These are phyloP conservation scores for Epicauta chinensis DNA, from an alignment of 1,140 invertebrate genomes.

Conservation along the genomic window DNA sequence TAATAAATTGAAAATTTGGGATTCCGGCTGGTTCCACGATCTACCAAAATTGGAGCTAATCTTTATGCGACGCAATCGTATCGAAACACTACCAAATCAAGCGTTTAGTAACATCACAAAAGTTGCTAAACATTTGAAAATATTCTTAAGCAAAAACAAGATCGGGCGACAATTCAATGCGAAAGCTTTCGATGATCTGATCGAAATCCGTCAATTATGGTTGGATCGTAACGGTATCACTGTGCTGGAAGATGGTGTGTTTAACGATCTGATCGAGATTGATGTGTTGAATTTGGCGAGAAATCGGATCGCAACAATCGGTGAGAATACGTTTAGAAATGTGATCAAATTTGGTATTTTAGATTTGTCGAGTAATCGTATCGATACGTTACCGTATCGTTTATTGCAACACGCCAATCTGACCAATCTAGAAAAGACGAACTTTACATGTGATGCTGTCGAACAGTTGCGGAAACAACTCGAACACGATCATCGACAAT, in stretches of 20 bases:
- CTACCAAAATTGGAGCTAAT: slow-evolving; percentile 27
- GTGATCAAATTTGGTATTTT: too few relatives aligned
- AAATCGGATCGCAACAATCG: too few relatives aligned
- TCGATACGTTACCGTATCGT: too few relatives aligned
- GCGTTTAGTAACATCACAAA: slow-evolving; percentile 31
- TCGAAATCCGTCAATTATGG: not conserved
- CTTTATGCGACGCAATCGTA: slow-evolving; percentile 29
- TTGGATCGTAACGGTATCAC: slow-evolving; percentile 1
- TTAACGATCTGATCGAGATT: not conserved
- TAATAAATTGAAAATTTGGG: slow-evolving; percentile 31
- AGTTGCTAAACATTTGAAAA: not conserved
- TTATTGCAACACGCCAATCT: too few relatives aligned
- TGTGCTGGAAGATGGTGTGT: not conserved
- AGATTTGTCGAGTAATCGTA: too few relatives aligned
- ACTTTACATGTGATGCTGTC: too few relatives aligned
- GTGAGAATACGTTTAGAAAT: too few relatives aligned
- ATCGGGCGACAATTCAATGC: not conserved
- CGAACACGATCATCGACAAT: too few relatives aligned
- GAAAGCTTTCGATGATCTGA: not conserved
- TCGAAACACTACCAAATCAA: slow-evolving; percentile 23
- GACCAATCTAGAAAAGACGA: too few relatives aligned
- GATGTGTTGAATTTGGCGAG: not conserved
- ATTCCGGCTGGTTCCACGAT: slow-evolving; percentile 35
- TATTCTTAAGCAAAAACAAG: not conserved
- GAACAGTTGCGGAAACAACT: too few relatives aligned